These are phyloP conservation scores for Umimayanthus kanabou DNA, from an alignment of 92 coral and sea anemone species.

Conservation along the genomic window DNA sequence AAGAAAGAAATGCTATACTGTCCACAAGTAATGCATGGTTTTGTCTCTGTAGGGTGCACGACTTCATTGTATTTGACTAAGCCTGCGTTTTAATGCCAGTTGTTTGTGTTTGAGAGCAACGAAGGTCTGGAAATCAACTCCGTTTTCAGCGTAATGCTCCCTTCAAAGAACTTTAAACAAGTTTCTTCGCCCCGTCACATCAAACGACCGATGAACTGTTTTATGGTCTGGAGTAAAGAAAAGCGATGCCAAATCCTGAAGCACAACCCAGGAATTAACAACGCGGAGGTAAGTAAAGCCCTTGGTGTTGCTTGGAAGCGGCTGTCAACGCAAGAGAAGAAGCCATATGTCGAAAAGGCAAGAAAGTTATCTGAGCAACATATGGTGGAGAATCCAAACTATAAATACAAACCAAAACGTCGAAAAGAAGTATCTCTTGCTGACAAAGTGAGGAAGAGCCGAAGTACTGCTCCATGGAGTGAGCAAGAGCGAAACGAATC, in stretches of 20 bases:
- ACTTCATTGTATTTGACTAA: constrained; percentile 15
- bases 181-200: constrained; percentile 51
- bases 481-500: neutral
- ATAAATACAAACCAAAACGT: constrained; percentile 77
- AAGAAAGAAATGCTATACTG: constrained; percentile 31
- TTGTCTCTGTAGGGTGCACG: constrained; percentile 25
- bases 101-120: neutral
- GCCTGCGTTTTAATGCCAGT: neutral
- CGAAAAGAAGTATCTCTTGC: constrained; percentile 34
- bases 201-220: constrained; percentile 89
- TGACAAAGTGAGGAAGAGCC: constrained; percentile 14
- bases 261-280: constrained; percentile 82
- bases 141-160: neutral
- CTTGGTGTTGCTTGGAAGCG: constrained; percentile 83
- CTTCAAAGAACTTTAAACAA: constrained; percentile 6
- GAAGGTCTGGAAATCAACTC: neutral
- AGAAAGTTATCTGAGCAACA: constrained; percentile 68
- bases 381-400: constrained; percentile 70
- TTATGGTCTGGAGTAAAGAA: constrained; percentile 94
- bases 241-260: constrained; percentile 80
- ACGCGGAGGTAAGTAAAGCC: constrained; percentile 82
- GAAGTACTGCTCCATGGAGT: neutral
- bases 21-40: constrained; percentile 34
- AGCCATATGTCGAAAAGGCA: constrained; percentile 83
- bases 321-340: constrained; percentile 72